phyloP scores from a whole-genome alignment of 2,113 vertebrate species.

The Pogona vitticeps region DNA sequence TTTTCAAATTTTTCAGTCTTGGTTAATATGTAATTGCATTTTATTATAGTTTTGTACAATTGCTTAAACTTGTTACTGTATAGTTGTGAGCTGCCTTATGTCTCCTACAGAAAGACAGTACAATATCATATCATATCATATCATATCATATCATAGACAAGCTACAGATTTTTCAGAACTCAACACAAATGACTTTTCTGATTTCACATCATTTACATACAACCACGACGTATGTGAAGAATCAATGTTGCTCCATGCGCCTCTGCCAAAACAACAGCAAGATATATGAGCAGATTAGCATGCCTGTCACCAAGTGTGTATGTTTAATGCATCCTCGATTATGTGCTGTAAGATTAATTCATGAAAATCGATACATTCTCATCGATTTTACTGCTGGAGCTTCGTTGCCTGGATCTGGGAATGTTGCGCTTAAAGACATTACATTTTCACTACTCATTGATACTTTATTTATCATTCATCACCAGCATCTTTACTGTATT shows the following conservation, averaged over 20 bases:
- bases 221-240: not conserved
- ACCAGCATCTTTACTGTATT: conserved; percentile 6
- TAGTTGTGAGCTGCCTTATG: no score
- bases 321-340: conserved; percentile 37
- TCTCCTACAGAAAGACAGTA: no score
- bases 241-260: not conserved
- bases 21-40: no score
- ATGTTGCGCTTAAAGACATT: conserved; percentile 12
- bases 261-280: conserved; percentile 43
- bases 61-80: no score
- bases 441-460: not conserved
- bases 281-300: not conserved
- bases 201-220: not conserved
- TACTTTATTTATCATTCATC: not conserved
- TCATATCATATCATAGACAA: not conserved
- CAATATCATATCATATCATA: no score
- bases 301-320: conserved; percentile 22
- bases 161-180: not conserved
- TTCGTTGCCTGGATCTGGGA: not conserved
- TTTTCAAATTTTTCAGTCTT: no score
- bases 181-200: not conserved
- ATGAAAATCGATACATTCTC: conserved; percentile 25
- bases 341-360: conserved; percentile 9
- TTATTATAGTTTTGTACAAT: no score
- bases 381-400: not conserved